phyloP scores from a whole-genome alignment of 1,140 invertebrate genomes.

The Streblospio benedicti region DNA sequence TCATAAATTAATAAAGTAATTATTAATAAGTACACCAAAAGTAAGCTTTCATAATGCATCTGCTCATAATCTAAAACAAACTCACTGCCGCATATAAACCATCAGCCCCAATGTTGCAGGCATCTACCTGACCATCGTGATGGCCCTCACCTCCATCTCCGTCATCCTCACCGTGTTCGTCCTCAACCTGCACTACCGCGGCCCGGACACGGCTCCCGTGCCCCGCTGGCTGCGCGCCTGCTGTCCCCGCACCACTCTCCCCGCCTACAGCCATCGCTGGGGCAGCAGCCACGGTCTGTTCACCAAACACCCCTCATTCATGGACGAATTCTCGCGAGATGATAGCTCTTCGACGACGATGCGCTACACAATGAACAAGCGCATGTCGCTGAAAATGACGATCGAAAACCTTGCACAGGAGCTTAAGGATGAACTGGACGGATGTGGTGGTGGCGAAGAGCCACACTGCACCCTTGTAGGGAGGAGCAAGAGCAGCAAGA shows the following conservation, averaged over 20 bases:
- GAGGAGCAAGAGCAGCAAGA: not conserved
- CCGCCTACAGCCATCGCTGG: too few species aligned
- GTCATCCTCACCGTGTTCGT: conserved; percentile 46
- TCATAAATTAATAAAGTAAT: too few species aligned
- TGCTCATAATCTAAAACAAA: too few species aligned
- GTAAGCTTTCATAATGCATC: too few species aligned
- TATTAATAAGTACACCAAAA: too few species aligned
- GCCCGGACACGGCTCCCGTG: conserved; percentile 29
- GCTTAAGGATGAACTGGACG: conserved; percentile 2
- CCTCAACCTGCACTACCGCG: conserved; percentile 39
- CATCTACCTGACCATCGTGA: conserved; percentile 44
- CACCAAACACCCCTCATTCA: too few species aligned
- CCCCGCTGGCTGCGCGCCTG: conserved; percentile 37
- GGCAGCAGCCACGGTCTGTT: too few species aligned
- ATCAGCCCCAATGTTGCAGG: conserved; percentile 23
- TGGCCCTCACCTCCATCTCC: conserved; percentile 44
- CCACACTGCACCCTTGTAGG: not conserved
- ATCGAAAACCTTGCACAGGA: conserved; percentile 1
- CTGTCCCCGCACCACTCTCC: too few species aligned
- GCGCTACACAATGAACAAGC: too few species aligned
- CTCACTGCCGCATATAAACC: too few species aligned
- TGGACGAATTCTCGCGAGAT: too few species aligned
- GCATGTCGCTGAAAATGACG: not conserved
- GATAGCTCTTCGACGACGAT: too few species aligned
- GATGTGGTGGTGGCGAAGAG: not conserved